A percentile compares a stretch with the other conserved stretches of the same genome.
These are phyloP conservation scores for Mesorhabditis spiculigera DNA, from an alignment of 2,888 invertebrate species.

Conservation along the genomic window DNA sequence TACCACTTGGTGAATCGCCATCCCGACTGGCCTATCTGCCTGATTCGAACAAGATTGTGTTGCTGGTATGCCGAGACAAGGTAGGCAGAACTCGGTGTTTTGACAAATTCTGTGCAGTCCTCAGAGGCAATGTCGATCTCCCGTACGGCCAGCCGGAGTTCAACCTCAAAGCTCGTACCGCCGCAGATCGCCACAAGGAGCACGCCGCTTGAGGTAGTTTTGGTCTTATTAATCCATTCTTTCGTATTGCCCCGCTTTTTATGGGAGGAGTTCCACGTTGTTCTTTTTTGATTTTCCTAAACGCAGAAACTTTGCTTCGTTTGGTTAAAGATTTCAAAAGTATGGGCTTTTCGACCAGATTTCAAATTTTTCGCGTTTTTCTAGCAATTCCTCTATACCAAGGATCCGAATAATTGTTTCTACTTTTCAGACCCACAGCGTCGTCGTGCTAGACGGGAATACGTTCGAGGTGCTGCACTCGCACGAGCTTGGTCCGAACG, in stretches of 20 bases:
- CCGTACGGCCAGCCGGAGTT: not conserved
- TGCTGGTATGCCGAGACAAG: constrained; percentile 84
- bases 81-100: constrained; percentile 59
- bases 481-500: constrained; percentile 84
- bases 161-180: not conserved
- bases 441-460: constrained; percentile 88
- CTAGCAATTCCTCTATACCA: too few species aligned
- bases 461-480: constrained; percentile 92
- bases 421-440: constrained; percentile 64
- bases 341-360: too few species aligned
- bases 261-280: too few species aligned
- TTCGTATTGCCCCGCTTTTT: too few species aligned
- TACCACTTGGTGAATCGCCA: constrained; percentile 89
- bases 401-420: not conserved
- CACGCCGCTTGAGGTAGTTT: not conserved
- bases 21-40: constrained; percentile 89
- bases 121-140: not conserved
- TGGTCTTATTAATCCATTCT: not conserved
- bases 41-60: constrained; percentile 83
- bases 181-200: not conserved
- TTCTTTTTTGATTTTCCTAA: too few species aligned
- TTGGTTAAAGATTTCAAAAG: too few species aligned
- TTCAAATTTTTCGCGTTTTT: too few species aligned
- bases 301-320: too few species aligned
- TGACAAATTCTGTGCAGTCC: not conserved